Conservation (phyloP, 2,797 vertebrate species). For the Anguilla marmorata region DNA sequence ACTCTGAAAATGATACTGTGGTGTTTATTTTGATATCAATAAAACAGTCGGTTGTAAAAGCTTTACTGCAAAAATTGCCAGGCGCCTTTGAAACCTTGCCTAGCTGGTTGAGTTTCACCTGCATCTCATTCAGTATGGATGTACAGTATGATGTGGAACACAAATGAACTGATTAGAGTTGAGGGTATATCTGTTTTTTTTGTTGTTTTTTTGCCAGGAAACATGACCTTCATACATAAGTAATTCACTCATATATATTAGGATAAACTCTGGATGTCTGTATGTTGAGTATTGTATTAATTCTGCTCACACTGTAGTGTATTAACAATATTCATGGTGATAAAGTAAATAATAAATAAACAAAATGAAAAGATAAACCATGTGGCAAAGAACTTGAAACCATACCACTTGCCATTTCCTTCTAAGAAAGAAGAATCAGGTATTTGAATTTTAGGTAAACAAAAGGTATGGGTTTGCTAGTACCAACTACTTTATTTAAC, state of each 20-base stretch:
- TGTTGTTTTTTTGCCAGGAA: no score
- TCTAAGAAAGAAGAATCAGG: background rate
- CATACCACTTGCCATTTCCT: background rate
- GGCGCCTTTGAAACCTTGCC: background rate
- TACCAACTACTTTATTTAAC: background rate
- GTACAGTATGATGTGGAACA: no score
- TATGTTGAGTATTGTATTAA: background rate
- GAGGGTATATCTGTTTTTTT: no score
- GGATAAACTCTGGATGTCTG: background rate
- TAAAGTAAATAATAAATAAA: background rate
- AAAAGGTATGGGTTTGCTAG: no score
- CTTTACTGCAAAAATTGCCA: slow-evolving; percentile 16
- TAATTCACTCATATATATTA: no score
- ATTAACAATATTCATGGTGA: background rate
- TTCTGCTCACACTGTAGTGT: background rate
- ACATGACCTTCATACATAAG: no score
- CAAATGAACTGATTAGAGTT: no score
- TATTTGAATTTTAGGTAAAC: background rate
- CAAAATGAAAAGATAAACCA: background rate
- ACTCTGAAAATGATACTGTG: slow-evolving; percentile 46
- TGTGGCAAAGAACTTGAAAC: background rate
- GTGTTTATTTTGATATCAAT: slow-evolving; percentile 50
- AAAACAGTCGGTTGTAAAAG: slow-evolving; percentile 36
- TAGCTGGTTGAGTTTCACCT: background rate
- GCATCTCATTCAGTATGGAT: no score